phyloP scores from a whole-genome alignment of 2,113 vertebrate species.

The Lepus timidus region DNA sequence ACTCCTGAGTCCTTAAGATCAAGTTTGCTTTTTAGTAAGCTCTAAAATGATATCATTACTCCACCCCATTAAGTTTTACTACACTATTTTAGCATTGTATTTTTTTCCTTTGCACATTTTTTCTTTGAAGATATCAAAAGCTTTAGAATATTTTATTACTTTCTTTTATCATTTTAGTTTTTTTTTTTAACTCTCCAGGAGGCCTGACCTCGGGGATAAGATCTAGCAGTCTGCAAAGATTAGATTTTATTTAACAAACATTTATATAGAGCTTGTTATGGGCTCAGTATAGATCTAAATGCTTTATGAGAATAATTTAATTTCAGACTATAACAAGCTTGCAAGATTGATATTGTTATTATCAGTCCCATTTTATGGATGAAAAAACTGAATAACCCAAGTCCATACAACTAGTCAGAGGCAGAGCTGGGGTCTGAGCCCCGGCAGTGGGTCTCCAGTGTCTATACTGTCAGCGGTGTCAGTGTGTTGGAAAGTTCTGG shows the following conservation, averaged over 20 bases:
- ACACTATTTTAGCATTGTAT: conserved; percentile 34
- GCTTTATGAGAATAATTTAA: conserved; percentile 1
- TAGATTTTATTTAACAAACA: conserved; percentile 71
- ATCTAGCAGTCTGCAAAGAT: conserved; percentile 42
- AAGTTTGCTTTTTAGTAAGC: conserved; percentile 32
- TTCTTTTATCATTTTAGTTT: conserved; percentile 47
- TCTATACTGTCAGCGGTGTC: background rate
- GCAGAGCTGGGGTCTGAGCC: background rate
- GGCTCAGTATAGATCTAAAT: background rate
- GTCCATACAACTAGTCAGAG: background rate
- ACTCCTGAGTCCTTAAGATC: background rate
- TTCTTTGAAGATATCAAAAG: conserved; percentile 57
- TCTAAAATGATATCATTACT: conserved; percentile 56
- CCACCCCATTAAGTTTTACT: conserved; percentile 69
- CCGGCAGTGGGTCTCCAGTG: background rate
- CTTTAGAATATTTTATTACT: conserved; percentile 58
- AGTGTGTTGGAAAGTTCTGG: background rate
- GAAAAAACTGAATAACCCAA: background rate
- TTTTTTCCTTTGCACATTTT: conserved; percentile 2
- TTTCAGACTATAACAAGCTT: background rate
- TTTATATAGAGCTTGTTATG: conserved; percentile 32
- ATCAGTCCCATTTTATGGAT: conserved; percentile 16
- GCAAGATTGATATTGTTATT: background rate
- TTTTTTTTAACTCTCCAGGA: conserved; percentile 10
- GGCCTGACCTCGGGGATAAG: conserved; percentile 52